Evolutionary conservation across 2,113 vertebrate genomes (phyloP).

Genomic region (Ascaphus truei): DNA sequence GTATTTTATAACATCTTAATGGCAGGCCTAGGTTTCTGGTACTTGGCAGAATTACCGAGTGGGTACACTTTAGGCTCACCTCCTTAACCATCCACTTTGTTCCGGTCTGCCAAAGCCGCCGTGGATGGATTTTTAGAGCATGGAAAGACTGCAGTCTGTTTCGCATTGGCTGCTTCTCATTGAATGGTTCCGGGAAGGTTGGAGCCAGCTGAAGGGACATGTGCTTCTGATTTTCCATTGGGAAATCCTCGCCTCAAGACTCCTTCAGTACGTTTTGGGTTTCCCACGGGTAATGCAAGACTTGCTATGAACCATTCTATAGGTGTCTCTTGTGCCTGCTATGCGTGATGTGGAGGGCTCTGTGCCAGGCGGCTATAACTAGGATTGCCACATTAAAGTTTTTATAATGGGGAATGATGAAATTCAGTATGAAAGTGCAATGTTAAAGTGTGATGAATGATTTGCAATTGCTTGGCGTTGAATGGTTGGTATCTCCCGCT

Average conservation of each 20-base stretch:
- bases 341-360: neutral
- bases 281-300: neutral
- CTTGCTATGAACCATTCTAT: neutral
- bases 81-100: neutral
- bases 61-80: neutral
- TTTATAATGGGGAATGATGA: too few species aligned
- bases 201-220: neutral
- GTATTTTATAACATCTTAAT: too few species aligned
- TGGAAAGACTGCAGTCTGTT: neutral
- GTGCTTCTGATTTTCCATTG: neutral
- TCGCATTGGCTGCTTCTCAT: neutral
- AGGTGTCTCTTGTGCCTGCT: neutral
- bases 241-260: neutral
- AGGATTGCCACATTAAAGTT: too few species aligned
- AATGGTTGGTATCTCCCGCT: too few species aligned
- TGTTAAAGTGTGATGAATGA: too few species aligned
- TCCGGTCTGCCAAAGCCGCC: neutral
- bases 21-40: rapidly evolving
- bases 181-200: neutral
- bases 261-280: neutral
- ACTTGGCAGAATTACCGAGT: neutral
- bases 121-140: neutral
- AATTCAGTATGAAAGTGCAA: too few species aligned
- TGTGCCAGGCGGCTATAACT: too few species aligned
- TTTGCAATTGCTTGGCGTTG: too few species aligned